Base-by-base conservation (phyloP, 2,113 vertebrate species). In the Paramisgurnus dabryanus region DNA sequence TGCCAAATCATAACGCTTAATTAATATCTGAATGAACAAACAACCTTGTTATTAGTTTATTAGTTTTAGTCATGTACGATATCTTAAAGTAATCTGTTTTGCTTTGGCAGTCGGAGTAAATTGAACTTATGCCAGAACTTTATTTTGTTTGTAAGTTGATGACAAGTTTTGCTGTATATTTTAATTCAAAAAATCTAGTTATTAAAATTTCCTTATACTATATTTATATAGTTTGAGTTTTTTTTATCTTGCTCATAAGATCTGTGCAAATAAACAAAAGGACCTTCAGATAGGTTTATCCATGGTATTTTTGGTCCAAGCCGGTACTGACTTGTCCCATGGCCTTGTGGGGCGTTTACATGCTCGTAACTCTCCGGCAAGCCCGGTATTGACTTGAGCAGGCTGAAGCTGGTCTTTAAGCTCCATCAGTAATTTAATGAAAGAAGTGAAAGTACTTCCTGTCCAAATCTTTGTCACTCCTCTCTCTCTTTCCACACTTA, bases 401-500 rank as follows among this genome's bases (percentile, higher is more conserved):
- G 40, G 49, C 49, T 39, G 22, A 50, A 18, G 60, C 60, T 58
- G 27, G 12, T 64, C 58, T 47, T 17, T 58, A 78, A 53, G 57
- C 58, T 64, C 39, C 17, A 49, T 13, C 61, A 67, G 40, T 60
- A 17, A 80, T 80, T 65, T 72, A 65, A 72, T 80, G 58, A 34
- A 50, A 55, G 27, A 55, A 17, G 45, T 53, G n/a, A 73, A 80
- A 65, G 27, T 40, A 13, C 53, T 55, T 74, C 34, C n/a, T 9
- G n/a, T 65, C 57, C 67, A 61, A 53, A 49, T 81, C 65, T 69
- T 66, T 75, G 18, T 60, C 70, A 58, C n/a, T 67, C 39, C 53
- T 17, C 69, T 39, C 18, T 67, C 57, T 50, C 49, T 49, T 11
- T 61, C n/a, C 39, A 6, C 50, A 70, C 43, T 64, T 47, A 8